Evolutionary conservation across 2,113 vertebrate species (phyloP), one percentile per base, ranked within the genome.

Genomic region (Pseudorasbora parva): DNA sequence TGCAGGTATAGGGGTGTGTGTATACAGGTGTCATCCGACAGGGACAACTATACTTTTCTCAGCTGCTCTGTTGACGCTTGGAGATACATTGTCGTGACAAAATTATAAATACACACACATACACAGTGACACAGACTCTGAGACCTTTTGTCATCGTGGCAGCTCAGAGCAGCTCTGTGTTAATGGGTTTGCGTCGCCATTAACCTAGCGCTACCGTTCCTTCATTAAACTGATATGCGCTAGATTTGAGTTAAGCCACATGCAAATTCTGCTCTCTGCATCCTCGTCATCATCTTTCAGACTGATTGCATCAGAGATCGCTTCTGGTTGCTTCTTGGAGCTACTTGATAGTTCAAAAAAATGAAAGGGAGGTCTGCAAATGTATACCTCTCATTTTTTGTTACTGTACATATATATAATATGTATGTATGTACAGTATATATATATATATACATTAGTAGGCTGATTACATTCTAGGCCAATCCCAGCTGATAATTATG

Each of bases 221-320:
- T 76, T 76, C 78, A 30, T 30, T 51, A 81, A 54, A 77, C 3
- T 33, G 15, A 64, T 62, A 41, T 60, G 56, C 2, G 14, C 19
- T 71, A 54, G 69, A 56, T 68, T 77, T 83, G 21, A n/a, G 25
- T 75, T 51, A 49, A 79, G 45, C 23, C 88, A 17, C 78, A 77
- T 71, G 49, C 41, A n/a, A 17, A 60, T 76, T 68, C 49, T 82
- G 45, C 66, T 75, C 87, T 84, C 85, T 74, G 78, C 66, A n/a
- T 59, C 27, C 45, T 33, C 49, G 10, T 86, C 79, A 84, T 27
- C 69, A 86, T 91, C 89, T 94, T 94, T 94, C 93, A 90, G n/a
- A 84, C 87, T 64, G 43, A 89, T 94, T 94, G 90, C 93, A 92
- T 94, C 92, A 93, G 76, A 54, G 64, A 68, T 51, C 51, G 85